A percentile compares a stretch with the other conserved stretches of the same genome.
Conservation (phyloP, 1,140 invertebrate species). For the Drosophila bipectinata region DNA sequence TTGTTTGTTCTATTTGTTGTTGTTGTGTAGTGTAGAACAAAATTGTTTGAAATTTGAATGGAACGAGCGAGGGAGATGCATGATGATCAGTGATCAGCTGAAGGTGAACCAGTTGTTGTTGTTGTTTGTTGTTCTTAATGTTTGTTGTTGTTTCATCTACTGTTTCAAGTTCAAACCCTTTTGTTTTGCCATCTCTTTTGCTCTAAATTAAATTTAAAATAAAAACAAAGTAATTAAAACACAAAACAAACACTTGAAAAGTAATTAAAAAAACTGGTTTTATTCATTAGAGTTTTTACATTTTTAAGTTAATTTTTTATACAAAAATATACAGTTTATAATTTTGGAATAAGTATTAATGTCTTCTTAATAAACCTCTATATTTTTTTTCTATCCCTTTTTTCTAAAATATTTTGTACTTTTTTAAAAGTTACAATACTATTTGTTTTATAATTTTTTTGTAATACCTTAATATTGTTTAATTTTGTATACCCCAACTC, state of each 20-base stretch:
- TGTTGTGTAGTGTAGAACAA: slow-evolving; percentile 32
- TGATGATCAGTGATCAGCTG: slow-evolving; percentile 32
- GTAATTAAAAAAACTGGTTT: neutral
- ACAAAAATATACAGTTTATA: no score
- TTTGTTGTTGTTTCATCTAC: slow-evolving; percentile 17
- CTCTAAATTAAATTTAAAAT: neutral
- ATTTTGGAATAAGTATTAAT: no score
- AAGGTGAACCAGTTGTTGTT: slow-evolving; percentile 45
- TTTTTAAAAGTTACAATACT: no score
- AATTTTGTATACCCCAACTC: no score
- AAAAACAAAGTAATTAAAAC: neutral
- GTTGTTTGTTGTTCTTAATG: neutral
- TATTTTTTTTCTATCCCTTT: no score
- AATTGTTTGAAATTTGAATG: slow-evolving; percentile 39
- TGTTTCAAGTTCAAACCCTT: slow-evolving; percentile 41
- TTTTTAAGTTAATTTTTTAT: no score
- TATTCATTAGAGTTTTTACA: no score
- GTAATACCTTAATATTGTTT: no score
- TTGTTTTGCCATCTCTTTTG: neutral
- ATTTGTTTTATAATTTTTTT: no score
- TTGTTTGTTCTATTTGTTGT: neutral
- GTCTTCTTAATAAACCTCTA: no score
- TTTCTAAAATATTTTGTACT: no score
- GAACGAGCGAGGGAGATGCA: slow-evolving; percentile 25
- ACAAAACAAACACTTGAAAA: neutral